Evolutionary conservation across 2,113 vertebrate genomes (phyloP), one percentile per base, ranked within the genome.

Genomic region (Sterrhoptilus dennistouni): DNA sequence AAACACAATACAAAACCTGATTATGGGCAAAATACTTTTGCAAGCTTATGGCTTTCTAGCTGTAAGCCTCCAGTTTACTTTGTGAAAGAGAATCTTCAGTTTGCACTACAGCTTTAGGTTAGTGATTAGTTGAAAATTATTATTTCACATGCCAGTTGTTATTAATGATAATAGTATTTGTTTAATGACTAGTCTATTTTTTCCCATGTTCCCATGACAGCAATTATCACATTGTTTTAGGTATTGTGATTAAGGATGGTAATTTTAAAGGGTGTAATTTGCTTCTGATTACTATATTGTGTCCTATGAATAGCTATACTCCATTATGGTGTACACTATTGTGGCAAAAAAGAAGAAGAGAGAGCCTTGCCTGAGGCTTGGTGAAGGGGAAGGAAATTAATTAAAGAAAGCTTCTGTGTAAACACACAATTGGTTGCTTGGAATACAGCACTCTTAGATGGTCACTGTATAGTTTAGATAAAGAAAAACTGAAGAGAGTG

Each of bases 201-300:
- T 64, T 81, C n/a, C 47, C 57, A 42, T 4, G 16, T 77, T 66
- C 52, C 60, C 50, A 38, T 90, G 83, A 87, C 77, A 95, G 63
- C 45, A 71, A 87, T 96, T 96, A 96, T 80, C 53, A 85, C 88
- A 82, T 89, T 56, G 47, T 92, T 83, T 92, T 54, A 87, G 78
- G 57, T 78, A 84, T 82, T 96, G 83, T 93, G 69, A 83, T 77
- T 81, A 66, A 54, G 38, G 35, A 83, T 31, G 12, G 63, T 53
- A 85, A 44, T 96, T 93, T 96, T 65, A 75, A 89, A 75, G 83
- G 61, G 25, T 75, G 31, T 44, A 76, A 95, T 95, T 94, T 92
- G 68, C 64, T 93, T 94, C 72, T 97, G 97, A 96, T 97, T 96
- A 77, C 68, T 94, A 47, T 71, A 96, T 82, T 97, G 64, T 97